Evolutionary conservation across 1,140 invertebrate genomes (phyloP), one percentile per base, ranked within the genome.

Genomic region (Drosophila littoralis): DNA sequence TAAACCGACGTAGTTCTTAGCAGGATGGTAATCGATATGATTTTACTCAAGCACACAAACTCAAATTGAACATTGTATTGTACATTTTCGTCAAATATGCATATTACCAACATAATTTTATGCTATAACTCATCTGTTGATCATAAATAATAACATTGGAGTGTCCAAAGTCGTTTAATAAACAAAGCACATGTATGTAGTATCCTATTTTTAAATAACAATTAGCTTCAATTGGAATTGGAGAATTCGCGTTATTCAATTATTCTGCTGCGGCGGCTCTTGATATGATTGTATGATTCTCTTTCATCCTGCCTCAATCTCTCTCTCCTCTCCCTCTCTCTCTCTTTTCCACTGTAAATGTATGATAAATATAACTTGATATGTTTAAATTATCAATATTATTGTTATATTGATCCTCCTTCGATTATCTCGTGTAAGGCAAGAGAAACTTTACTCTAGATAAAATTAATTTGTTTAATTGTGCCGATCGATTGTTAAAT

Each of bases 11-110:
- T 71, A 35, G 8, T 42, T n/a, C 15, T 40, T 43, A 64, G 13
- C 50, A 43, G 50, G 17, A 45, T 82, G 55, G 79, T 71, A 71
- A 65, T 79, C 50, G 65, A 64, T 83, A 73, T 77, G 55, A 75
- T 67, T 63, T 40, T 48, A 58, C 15, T 12, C 32, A 48, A 28
- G 5, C 3, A 28, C 22, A 5, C 22, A 28, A 40, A 35, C 15
- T 50, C 10, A 22, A 22, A 36, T 40, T 8, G 28, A 17, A 22
- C 68, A 32, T 45, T 59, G 43, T 54, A 32, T 45, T 59, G 43
- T 54, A 66, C 54, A 67, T 59, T 54, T 13, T 52, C 4, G 40
- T 54, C 52, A 6, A 43, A 9, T n/a, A 60, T 32, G 12, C 15
- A 36, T 43, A 13, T 22, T 22, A 22, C 2, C 9, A 43, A n/a